Evolutionary conservation across 2,113 vertebrate species (phyloP).

Genomic region (Actenoides hombroni): DNA sequence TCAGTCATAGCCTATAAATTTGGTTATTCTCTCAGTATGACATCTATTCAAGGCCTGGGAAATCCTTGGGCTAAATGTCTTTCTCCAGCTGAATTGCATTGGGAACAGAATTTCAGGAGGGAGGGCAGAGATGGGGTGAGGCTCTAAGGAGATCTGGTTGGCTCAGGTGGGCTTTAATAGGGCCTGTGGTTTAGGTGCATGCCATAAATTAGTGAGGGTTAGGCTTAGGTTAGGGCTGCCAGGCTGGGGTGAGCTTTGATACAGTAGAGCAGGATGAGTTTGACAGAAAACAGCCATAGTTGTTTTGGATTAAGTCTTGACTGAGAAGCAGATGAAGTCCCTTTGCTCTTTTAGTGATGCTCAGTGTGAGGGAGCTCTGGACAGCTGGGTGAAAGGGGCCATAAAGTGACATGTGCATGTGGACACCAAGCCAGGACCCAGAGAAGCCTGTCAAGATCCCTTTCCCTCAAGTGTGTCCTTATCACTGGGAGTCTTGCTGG

Average conservation of each 20-base stretch:
- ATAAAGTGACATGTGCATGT: fast-evolving
- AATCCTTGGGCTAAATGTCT: background rate
- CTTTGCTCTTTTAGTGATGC: fast-evolving
- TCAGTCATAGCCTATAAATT: fast-evolving
- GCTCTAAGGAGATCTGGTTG: background rate
- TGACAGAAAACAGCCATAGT: fast-evolving
- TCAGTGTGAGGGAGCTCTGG: fast-evolving
- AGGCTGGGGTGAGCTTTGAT: fast-evolving
- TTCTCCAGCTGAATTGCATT: background rate
- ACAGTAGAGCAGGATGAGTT: fast-evolving
- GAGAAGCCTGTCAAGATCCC: background rate
- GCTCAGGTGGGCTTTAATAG: background rate
- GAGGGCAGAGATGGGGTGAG: background rate
- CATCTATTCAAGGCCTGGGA: fast-evolving
- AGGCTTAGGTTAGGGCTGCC: fast-evolving
- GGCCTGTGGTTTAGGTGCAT: background rate
- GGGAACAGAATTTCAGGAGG: background rate
- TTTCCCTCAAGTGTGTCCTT: fast-evolving
- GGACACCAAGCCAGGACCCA: fast-evolving
- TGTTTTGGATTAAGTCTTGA: fast-evolving
- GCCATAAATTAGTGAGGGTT: fast-evolving
- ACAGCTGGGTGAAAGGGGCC: background rate
- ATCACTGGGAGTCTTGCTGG: fast-evolving
- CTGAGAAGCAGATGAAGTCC: fast-evolving
- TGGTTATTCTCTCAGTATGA: fast-evolving